A percentile compares a stretch with the other conserved stretches of the same genome.
Evolutionary conservation across 2,888 invertebrate species (phyloP).

Genomic region (Keiferia lycopersicella): DNA sequence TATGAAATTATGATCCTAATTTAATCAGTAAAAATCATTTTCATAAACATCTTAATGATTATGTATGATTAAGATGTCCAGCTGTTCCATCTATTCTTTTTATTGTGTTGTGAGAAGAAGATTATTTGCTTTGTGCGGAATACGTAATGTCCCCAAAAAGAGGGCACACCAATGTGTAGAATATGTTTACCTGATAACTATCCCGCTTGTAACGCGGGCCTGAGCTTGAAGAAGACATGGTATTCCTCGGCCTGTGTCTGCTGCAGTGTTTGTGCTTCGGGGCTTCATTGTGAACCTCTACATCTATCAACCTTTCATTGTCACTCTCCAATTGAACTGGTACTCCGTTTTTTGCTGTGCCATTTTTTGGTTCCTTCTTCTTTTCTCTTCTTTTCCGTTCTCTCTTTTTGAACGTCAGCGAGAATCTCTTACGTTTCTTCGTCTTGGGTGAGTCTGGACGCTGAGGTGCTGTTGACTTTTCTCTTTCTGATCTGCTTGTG

Average conservation of each 20-base stretch:
- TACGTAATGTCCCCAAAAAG: background rate
- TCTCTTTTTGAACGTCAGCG: constrained; percentile 72
- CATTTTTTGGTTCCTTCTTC: constrained; percentile 67
- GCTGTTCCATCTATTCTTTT: no score
- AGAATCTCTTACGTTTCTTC: constrained; percentile 74
- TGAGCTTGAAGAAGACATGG: constrained; percentile 70
- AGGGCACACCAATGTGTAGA: no score
- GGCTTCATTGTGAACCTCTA: constrained; percentile 52
- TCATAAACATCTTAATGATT: no score
- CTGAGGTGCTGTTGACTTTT: constrained; percentile 65
- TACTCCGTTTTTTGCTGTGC: constrained; percentile 59
- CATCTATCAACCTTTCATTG: constrained; percentile 72
- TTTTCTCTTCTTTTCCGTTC: constrained; percentile 73
- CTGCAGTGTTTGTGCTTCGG: constrained; percentile 64
- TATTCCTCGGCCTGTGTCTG: constrained; percentile 65
- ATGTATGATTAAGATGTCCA: no score
- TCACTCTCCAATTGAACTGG: constrained; percentile 65
- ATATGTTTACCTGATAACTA: constrained; percentile 70
- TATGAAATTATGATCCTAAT: no score
- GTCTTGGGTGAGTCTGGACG: constrained; percentile 72
- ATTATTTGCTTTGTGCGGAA: no score
- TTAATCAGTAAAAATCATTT: no score
- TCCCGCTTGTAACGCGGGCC: constrained; percentile 79
- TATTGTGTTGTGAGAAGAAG: no score
- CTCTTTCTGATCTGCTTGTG: constrained; percentile 72